Percentiles rank a stretch among this genome's conserved stretches.
These are phyloP conservation scores for Yponomeuta evonymella DNA, from an alignment of 2,888 invertebrate species.

Conservation along the genomic window DNA sequence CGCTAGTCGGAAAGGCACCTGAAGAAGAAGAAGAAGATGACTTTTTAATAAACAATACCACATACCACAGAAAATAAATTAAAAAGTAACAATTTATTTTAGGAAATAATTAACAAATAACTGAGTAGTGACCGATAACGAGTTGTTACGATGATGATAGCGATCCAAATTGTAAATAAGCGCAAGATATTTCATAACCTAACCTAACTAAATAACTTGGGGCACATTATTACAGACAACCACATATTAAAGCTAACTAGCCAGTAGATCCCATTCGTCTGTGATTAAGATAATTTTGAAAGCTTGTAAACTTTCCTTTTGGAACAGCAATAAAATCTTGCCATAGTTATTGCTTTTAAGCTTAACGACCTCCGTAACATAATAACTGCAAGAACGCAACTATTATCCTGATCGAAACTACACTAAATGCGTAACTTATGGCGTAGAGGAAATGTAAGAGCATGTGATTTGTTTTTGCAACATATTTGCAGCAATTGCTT, in stretches of 20 bases:
- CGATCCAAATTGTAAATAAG: no score
- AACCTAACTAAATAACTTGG: neutral
- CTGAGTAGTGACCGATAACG: no score
- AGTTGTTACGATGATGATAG: no score
- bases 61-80: no score
- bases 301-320: conserved; percentile 23
- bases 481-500: neutral
- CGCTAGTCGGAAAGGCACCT: no score
- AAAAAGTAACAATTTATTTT: no score
- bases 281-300: conserved; percentile 46
- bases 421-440: conserved; percentile 2
- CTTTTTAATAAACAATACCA: no score
- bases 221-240: neutral
- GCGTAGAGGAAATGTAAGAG: neutral
- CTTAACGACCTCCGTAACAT: conserved; percentile 2
- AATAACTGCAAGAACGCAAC: neutral
- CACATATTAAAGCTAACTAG: conserved; percentile 3
- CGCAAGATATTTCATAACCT: neutral
- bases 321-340: conserved; percentile 8
- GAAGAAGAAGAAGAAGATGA: no score
- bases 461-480: conserved; percentile 1
- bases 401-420: conserved; percentile 3
- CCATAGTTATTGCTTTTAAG: neutral
- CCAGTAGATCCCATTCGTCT: conserved; percentile 41
- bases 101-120: no score